phyloP scores from a whole-genome alignment of 2,113 vertebrate genomes.

The Protomyctophum bolini region DNA sequence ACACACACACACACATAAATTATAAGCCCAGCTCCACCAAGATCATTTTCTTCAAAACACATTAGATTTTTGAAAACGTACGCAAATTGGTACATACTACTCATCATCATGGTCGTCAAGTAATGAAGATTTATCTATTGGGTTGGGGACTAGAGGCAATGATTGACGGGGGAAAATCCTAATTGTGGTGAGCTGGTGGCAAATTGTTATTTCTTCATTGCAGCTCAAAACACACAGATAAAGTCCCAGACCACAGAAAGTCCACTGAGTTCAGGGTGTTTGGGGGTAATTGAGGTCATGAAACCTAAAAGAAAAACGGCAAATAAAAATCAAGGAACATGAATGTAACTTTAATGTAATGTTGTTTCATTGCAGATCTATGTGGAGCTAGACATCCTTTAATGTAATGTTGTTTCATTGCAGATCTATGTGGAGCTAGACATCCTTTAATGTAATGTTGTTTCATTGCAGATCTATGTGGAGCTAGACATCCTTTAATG shows the following conservation, averaged over 20 bases:
- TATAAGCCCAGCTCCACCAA: neutral
- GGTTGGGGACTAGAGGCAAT: neutral
- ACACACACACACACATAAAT: neutral
- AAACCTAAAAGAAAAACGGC: too few species aligned
- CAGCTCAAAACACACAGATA: too few species aligned
- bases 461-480: slow-evolving; percentile 83
- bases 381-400: too few species aligned
- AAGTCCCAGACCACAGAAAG: too few species aligned
- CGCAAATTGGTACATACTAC: neutral
- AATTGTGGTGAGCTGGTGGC: too few species aligned
- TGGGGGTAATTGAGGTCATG: too few species aligned
- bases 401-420: slow-evolving; percentile 12
- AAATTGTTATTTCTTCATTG: too few species aligned
- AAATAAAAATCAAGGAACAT: too few species aligned
- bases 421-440: slow-evolving; percentile 93
- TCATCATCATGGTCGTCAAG: neutral
- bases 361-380: too few species aligned
- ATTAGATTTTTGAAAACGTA: neutral
- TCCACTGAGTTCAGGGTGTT: too few species aligned
- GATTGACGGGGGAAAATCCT: too few species aligned
- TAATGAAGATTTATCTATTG: neutral
- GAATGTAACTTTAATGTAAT: too few species aligned
- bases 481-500: slow-evolving; percentile 83
- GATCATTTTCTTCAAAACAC: neutral
- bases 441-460: slow-evolving; percentile 52